These are phyloP conservation scores for Ariolimax columbianus DNA, from an alignment of 2,888 invertebrate species.

Conservation along the genomic window DNA sequence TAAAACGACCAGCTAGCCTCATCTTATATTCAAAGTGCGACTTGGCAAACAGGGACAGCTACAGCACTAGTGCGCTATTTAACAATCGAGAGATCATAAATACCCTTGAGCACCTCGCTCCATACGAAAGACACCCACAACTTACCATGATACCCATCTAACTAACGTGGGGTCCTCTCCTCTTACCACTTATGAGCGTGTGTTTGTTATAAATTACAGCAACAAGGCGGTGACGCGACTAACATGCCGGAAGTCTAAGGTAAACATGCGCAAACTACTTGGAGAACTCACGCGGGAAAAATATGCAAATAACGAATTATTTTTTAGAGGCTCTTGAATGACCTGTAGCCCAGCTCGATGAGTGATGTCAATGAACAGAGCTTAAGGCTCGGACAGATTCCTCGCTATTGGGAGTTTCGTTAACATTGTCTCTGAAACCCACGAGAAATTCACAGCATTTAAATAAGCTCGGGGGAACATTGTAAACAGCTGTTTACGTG, in stretches of 20 bases:
- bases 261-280: constrained; percentile 18
- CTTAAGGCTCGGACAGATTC: neutral
- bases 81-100: neutral
- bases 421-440: neutral
- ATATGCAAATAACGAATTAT: constrained; percentile 23
- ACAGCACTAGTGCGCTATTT: no score
- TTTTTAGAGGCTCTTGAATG: constrained; percentile 18
- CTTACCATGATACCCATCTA: neutral
- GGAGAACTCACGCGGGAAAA: neutral
- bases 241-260: constrained; percentile 35
- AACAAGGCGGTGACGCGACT: constrained; percentile 36
- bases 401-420: constrained; percentile 14
- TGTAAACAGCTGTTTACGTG: neutral
- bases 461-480: neutral
- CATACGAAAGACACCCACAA: neutral
- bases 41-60: no score
- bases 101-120: neutral
- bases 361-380: constrained; percentile 28
- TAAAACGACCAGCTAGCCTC: no score
- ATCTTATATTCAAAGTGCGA: no score
- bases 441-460: neutral
- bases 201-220: constrained; percentile 27
- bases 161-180: constrained; percentile 16
- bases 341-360: neutral
- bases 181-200: neutral